Base-by-base conservation (phyloP, 2,888 invertebrate species). In the Lithophane ornitopus region DNA sequence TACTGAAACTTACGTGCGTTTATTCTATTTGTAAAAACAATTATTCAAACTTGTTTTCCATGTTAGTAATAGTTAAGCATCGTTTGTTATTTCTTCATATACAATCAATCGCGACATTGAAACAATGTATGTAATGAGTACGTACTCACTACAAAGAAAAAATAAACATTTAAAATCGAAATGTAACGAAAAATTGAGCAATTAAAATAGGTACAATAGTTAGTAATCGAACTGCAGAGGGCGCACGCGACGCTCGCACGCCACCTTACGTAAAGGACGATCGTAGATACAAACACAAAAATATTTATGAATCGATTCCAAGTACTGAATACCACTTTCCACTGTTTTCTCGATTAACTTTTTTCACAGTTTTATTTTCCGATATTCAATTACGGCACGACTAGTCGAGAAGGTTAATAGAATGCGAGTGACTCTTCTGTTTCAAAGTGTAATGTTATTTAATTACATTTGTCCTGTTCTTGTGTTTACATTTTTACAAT, bases 131-230 rank as follows among this genome's bases (percentile, higher is more conserved):
- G 3, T 3, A 14, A 52, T 8, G 6, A 34, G 49, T 54, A 74
- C 44, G 61, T 70, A 46, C 44, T 49, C n/a, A 72, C 39, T 71
- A 75, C 71, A 78, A 61, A 52, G 14, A 77, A 77, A 84, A 78
- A 76, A 59, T 59, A 61, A 61, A 66, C 70, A 84, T 74, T 71
- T 73, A 76, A 54, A 72, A 72, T 81, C 67, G 69, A 77, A 82
- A 78, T 65, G 72, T 76, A 84, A 79, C 79, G 70, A 88, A 85
- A 83, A 85, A 85, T 81, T 62, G 58, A 84, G 76, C 85, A 87
- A 86, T 89, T 89, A 83, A 86, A 89, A 88, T 88, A 82, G 80
- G 85, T 71, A 75, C 81, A 76, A 84, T 86, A 85, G 82, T 82
- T 85, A 78, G 72, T 82, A 75, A 87, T 87, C 68, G 82, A 84